Percentiles rank a stretch among this genome's conserved stretches.
Conservation (phyloP, 2,113 vertebrate genomes). For the Chloropsis cyanopogon region DNA sequence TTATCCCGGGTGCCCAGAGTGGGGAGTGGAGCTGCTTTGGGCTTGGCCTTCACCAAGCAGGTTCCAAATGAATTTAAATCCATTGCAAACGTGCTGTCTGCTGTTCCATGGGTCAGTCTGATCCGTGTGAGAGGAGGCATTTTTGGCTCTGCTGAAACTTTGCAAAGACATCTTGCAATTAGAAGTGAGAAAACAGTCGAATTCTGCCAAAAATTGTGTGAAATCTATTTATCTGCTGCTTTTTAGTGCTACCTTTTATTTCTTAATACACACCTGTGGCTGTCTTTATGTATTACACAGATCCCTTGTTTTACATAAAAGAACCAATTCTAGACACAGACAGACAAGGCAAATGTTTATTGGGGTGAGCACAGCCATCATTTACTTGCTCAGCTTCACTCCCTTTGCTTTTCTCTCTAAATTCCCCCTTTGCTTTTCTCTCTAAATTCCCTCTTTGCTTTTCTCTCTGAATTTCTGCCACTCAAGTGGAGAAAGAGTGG, state of each 20-base stretch:
- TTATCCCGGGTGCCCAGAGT: background rate
- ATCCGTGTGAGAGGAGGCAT: background rate
- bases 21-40: conserved; percentile 2
- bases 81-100: background rate
- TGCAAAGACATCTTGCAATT: background rate
- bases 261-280: background rate
- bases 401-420: background rate
- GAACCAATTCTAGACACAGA: background rate
- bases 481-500: background rate
- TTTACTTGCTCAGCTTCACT: background rate
- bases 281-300: background rate
- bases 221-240: background rate
- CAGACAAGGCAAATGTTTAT: background rate
- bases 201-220: background rate
- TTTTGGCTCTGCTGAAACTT: background rate
- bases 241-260: background rate
- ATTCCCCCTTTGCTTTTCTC: background rate
- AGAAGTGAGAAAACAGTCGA: background rate
- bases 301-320: background rate
- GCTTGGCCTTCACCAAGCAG: background rate
- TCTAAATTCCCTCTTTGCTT: background rate
- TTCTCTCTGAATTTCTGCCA: background rate
- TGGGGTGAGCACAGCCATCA: background rate
- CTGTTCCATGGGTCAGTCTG: background rate
- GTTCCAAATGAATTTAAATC: conserved; percentile 29